A percentile compares a stretch with the other conserved stretches of the same genome.
Conservation (phyloP, 2,888 invertebrate genomes). For the Ophion obscuratus region DNA sequence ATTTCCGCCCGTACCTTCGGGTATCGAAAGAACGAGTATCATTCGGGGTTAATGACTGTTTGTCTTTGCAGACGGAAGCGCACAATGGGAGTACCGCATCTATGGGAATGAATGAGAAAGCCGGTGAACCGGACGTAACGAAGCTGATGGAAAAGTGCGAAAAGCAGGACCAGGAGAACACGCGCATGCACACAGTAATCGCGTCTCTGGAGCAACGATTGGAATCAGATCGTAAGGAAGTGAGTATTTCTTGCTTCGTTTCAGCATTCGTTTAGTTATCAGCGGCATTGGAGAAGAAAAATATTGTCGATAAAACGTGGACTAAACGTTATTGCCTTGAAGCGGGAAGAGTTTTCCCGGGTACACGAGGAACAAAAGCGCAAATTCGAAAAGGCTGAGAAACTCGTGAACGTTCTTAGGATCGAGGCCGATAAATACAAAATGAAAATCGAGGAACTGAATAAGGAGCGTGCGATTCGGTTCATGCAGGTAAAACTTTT, state of each 20-base stretch:
- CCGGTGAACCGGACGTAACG: conserved; percentile 15
- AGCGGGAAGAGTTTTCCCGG: conserved; percentile 88
- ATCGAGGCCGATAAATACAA: conserved; percentile 79
- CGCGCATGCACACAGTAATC: conserved; percentile 36
- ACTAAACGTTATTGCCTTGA: conserved; percentile 86
- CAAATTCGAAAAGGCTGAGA: conserved; percentile 88
- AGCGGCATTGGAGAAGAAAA: too few relatives aligned
- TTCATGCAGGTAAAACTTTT: conserved; percentile 50
- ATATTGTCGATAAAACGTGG: conserved; percentile 88
- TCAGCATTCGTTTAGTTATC: neutral
- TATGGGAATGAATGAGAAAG: neutral
- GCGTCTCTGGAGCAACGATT: conserved; percentile 65
- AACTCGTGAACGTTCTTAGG: conserved; percentile 84
- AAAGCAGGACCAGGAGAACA: conserved; percentile 57
- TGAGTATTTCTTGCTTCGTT: conserved; percentile 1
- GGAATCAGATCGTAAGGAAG: conserved; percentile 14
- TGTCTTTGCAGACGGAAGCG: conserved; percentile 33
- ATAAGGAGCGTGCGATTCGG: conserved; percentile 19
- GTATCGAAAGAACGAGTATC: neutral
- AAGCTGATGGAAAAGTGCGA: conserved; percentile 57
- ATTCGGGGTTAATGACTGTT: neutral
- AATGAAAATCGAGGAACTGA: conserved; percentile 55
- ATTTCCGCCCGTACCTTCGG: neutral
- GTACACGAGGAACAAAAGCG: conserved; percentile 87
- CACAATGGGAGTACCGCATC: neutral